phyloP scores from a whole-genome alignment of 2,888 invertebrate genomes.

The Lypha dubia region DNA sequence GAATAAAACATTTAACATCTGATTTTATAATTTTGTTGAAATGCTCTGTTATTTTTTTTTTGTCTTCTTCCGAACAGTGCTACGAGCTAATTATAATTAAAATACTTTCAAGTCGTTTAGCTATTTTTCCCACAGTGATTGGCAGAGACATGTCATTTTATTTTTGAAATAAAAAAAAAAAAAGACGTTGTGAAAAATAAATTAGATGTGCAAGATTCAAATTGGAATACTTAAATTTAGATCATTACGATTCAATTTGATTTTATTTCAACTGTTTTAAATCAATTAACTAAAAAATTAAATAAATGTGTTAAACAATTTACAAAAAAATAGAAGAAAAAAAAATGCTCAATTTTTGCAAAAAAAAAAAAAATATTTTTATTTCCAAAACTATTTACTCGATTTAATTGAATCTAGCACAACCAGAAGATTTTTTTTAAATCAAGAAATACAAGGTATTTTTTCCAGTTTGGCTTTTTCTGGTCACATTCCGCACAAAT shows the following conservation, averaged over 20 bases:
- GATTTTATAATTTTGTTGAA: slow-evolving; percentile 27
- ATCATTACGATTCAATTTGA: slow-evolving; percentile 27
- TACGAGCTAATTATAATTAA: slow-evolving; percentile 27
- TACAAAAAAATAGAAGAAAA: slow-evolving; percentile 13
- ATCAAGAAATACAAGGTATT: neutral
- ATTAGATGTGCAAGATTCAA: slow-evolving; percentile 27
- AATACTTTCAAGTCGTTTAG: slow-evolving; percentile 44
- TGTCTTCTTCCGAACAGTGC: neutral
- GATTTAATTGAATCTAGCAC: neutral
- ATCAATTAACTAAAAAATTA: slow-evolving; percentile 47
- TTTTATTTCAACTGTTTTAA: slow-evolving; percentile 11
- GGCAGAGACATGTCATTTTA: slow-evolving; percentile 10
- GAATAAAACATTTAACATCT: slow-evolving; percentile 32
- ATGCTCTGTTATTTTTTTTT: slow-evolving; percentile 25
- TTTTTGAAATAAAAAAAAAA: neutral
- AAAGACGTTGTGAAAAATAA: neutral
- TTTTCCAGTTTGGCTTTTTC: neutral
- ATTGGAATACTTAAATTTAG: neutral
- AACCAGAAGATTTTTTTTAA: neutral
- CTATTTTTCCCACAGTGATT: slow-evolving; percentile 40
- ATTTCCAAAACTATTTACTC: slow-evolving; percentile 3
- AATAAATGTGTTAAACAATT: slow-evolving; percentile 24
- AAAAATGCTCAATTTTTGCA: neutral
- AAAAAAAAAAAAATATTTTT: slow-evolving; percentile 25
- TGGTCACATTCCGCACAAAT: neutral